Conservation (phyloP, 1,140 invertebrate species). For the Diprion similis region DNA sequence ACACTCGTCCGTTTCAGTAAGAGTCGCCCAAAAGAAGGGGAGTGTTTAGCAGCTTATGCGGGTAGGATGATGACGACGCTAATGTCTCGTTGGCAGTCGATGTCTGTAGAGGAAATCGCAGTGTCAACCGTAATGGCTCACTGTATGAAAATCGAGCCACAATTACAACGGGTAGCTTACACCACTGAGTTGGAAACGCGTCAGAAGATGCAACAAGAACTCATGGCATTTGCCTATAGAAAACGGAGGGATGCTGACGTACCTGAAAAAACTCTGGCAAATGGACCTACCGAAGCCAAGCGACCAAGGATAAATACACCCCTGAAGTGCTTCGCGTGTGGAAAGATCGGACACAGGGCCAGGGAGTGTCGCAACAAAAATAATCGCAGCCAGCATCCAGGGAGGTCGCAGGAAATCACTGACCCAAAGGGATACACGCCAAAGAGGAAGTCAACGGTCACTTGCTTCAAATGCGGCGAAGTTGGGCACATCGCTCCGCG, state of each 20-base stretch:
- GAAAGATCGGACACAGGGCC: constrained; percentile 9
- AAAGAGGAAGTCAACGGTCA: not conserved
- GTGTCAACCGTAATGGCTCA: constrained; percentile 27
- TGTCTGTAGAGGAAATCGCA: constrained; percentile 21
- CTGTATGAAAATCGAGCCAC: constrained; percentile 17
- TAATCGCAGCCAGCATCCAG: not conserved
- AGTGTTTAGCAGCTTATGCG: constrained; percentile 16
- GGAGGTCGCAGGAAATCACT: not conserved
- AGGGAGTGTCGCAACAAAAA: not conserved
- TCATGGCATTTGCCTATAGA: constrained; percentile 12
- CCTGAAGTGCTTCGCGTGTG: constrained; percentile 2
- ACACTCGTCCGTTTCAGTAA: constrained; percentile 15
- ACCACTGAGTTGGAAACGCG: constrained; percentile 20
- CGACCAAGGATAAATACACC: not conserved
- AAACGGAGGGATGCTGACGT: not conserved
- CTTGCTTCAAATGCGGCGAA: constrained; percentile 17
- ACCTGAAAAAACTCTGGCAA: not conserved
- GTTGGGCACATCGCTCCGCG: constrained; percentile 13
- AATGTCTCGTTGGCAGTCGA: constrained; percentile 12
- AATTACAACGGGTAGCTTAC: constrained; percentile 21
- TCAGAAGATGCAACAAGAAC: constrained; percentile 21
- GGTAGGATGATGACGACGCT: constrained; percentile 6
- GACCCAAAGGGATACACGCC: not conserved
- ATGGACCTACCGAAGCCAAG: not conserved
- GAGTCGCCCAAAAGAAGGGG: constrained; percentile 13